These are phyloP conservation scores for Ophion costatus DNA, from an alignment of 2,888 invertebrate species.

Conservation along the genomic window DNA sequence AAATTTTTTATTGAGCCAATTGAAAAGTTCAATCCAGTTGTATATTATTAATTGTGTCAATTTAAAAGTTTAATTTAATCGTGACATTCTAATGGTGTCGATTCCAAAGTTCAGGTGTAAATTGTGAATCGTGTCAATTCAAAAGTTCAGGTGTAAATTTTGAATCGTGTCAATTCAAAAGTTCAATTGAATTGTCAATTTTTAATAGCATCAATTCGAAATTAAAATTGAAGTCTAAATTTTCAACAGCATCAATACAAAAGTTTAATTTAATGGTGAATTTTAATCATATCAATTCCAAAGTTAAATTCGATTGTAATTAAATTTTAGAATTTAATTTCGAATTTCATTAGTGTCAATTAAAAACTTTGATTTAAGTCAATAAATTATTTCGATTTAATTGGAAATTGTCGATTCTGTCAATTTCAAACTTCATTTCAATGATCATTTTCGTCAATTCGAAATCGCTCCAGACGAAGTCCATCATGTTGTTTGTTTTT, in stretches of 20 bases:
- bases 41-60: no score
- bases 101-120: not conserved
- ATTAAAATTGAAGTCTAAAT: no score
- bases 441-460: not conserved
- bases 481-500: not conserved
- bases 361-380: not conserved
- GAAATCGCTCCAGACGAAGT: not conserved
- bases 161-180: not conserved
- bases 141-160: not conserved
- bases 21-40: no score
- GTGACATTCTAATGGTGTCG: not conserved
- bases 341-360: no score
- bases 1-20: no score
- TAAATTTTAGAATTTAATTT: no score
- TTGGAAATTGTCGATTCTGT: not conserved
- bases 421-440: not conserved
- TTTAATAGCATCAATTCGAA: not conserved
- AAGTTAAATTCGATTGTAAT: no score
- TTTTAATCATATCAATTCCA: no score
- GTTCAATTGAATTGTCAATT: not conserved
- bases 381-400: not conserved
- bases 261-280: no score
- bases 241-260: no score
- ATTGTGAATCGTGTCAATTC: not conserved
- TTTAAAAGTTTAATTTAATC: no score